Evolutionary conservation across 2,797 vertebrate genomes (phyloP).

Genomic region (Thripadectes ignobilis): DNA sequence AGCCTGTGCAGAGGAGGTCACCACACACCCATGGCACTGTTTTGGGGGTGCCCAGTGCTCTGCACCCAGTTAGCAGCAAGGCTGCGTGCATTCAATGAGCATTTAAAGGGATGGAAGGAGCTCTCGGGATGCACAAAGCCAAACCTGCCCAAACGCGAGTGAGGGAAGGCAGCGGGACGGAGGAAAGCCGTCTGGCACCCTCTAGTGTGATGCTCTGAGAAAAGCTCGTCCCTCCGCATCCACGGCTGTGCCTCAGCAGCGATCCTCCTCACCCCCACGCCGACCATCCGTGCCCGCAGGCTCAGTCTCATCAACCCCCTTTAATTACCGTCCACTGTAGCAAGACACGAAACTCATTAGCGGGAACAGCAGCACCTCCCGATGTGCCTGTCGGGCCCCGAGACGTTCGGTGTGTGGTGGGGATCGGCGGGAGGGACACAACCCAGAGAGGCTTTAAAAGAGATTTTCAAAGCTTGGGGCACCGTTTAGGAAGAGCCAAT

Average conservation of each 20-base stretch:
- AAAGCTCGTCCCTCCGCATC: neutral
- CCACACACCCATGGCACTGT: rapidly evolving
- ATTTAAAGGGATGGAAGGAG: neutral
- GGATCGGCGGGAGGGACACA: rapidly evolving
- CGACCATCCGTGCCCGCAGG: neutral
- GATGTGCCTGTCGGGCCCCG: neutral
- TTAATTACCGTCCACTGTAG: slow-evolving; percentile 1
- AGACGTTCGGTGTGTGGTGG: neutral
- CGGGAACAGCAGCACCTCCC: neutral
- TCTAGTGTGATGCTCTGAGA: slow-evolving; percentile 53
- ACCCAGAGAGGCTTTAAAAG: neutral
- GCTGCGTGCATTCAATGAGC: neutral
- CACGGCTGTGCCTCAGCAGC: neutral
- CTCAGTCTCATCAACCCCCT: neutral
- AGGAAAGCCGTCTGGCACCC: slow-evolving; percentile 68
- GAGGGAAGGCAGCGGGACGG: neutral
- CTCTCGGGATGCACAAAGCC: neutral
- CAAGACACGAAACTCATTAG: slow-evolving; percentile 1
- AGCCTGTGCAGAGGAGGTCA: neutral
- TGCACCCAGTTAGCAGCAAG: neutral
- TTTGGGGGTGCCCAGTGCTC: neutral
- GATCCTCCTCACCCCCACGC: neutral
- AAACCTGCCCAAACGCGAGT: neutral
- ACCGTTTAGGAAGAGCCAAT: rapidly evolving
- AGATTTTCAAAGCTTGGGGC: neutral